Conservation (phyloP, 2,113 vertebrate species). For the Sander vitreus region DNA sequence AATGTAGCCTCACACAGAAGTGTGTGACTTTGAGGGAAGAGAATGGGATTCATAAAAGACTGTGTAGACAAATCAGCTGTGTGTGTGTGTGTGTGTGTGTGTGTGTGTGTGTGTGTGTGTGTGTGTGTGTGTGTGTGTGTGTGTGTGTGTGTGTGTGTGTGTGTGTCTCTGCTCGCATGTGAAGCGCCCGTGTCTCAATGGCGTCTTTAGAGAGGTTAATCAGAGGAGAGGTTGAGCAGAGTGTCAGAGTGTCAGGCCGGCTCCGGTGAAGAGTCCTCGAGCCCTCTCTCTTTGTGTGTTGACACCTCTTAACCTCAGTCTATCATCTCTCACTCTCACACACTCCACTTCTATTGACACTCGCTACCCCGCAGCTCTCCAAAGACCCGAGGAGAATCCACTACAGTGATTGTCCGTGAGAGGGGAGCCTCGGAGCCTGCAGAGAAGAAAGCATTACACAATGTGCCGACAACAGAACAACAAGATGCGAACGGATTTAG, state of each 20-base stretch:
- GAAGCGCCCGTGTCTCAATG: conserved; percentile 66
- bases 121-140: conserved; percentile 10
- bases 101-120: conserved; percentile 10
- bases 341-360: conserved; percentile 81
- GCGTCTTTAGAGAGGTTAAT: conserved; percentile 83
- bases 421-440: conserved; percentile 49
- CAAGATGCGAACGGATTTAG: conserved; percentile 34
- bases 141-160: conserved; percentile 5
- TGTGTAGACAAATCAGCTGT: not conserved
- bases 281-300: conserved; percentile 77
- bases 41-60: not conserved
- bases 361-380: conserved; percentile 77
- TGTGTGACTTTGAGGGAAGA: conserved; percentile 36
- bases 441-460: conserved; percentile 63
- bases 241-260: conserved; percentile 74
- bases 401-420: conserved; percentile 65
- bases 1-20: conserved; percentile 50
- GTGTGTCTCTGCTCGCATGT: conserved; percentile 15
- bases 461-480: conserved; percentile 45
- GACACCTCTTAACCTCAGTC: conserved; percentile 86
- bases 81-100: conserved; percentile 17
- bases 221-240: conserved; percentile 78
- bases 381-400: conserved; percentile 76
- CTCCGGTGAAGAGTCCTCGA: conserved; percentile 81
- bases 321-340: conserved; percentile 80